Conservation (phyloP, 1,140 invertebrate species). For the Octopus bimaculoides region DNA sequence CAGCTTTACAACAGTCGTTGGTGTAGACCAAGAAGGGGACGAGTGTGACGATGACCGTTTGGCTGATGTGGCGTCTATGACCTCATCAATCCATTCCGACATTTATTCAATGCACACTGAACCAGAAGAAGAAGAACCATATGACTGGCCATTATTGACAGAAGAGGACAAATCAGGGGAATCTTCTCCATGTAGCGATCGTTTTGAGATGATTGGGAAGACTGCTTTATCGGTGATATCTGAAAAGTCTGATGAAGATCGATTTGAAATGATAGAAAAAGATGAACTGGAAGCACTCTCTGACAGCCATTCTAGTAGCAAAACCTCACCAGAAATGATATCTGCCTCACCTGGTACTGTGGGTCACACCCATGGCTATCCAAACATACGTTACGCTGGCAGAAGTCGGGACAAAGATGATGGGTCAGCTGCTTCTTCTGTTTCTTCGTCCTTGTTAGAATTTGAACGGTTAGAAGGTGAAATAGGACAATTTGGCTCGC, state of each 20-base stretch:
- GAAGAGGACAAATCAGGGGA: constrained; percentile 56
- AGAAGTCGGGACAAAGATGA: constrained; percentile 55
- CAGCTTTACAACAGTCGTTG: constrained; percentile 69
- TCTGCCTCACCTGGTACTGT: constrained; percentile 39
- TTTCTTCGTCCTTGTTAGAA: constrained; percentile 58
- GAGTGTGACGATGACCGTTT: constrained; percentile 72
- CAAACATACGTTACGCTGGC: constrained; percentile 51
- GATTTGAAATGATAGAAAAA: constrained; percentile 51
- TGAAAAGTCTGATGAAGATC: constrained; percentile 50
- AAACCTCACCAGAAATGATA: constrained; percentile 40
- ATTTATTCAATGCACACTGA: constrained; percentile 40
- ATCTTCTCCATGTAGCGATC: constrained; percentile 45
- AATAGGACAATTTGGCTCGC: constrained; percentile 44
- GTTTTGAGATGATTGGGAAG: constrained; percentile 50
- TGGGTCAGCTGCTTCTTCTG: constrained; percentile 58
- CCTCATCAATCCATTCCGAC: constrained; percentile 58
- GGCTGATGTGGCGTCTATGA: constrained; percentile 54
- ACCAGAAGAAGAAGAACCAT: constrained; percentile 73
- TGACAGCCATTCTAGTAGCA: constrained; percentile 28
- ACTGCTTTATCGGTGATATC: constrained; percentile 49
- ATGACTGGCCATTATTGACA: constrained; percentile 50
- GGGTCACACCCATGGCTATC: constrained; percentile 31
- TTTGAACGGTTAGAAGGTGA: constrained; percentile 59
- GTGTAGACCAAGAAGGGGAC: constrained; percentile 69
- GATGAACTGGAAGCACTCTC: constrained; percentile 47